These are phyloP conservation scores for Physeter macrocephalus DNA, from an alignment of 2,113 vertebrate species.

Conservation along the genomic window DNA sequence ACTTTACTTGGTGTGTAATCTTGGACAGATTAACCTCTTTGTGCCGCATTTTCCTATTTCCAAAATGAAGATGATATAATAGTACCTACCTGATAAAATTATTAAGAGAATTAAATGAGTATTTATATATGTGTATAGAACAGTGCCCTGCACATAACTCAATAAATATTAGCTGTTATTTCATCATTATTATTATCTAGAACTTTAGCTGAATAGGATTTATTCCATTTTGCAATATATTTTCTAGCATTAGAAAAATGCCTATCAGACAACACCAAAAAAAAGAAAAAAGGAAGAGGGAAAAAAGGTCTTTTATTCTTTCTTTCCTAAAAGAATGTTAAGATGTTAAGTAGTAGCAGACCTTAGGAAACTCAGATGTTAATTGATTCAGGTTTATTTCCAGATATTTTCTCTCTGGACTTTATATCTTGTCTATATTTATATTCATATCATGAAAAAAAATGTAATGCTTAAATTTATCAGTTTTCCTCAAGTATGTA, in stretches of 20 bases:
- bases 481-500: neutral
- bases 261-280: neutral
- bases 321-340: neutral
- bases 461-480: neutral
- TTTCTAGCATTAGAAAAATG: constrained; percentile 10
- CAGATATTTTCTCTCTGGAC: neutral
- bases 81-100: neutral
- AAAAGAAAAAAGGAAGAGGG: neutral
- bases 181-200: neutral
- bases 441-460: neutral
- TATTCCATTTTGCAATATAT: neutral
- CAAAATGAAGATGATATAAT: neutral
- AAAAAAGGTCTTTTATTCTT: neutral
- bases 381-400: neutral
- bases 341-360: neutral
- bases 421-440: neutral
- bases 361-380: neutral
- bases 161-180: neutral
- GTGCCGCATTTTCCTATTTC: neutral
- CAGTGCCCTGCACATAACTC: neutral
- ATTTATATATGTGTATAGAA: neutral
- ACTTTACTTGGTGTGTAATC: neutral
- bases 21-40: neutral
- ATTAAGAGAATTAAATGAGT: constrained; percentile 2
- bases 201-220: neutral